Base-by-base conservation (phyloP, 2,888 invertebrate species). In the Pilophorus perplexus region DNA sequence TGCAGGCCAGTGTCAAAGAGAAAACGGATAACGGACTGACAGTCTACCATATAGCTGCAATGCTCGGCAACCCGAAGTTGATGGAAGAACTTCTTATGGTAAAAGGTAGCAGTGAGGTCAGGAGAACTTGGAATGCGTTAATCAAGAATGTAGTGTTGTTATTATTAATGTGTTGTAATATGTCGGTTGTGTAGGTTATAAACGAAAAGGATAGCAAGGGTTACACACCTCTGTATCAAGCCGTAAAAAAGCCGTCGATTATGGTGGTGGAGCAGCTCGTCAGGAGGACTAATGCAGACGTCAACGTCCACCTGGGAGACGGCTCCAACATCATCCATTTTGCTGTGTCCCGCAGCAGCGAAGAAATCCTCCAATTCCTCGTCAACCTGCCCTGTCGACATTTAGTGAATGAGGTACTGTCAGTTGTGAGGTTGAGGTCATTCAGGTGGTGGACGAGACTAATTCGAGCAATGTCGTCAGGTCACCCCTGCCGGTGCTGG, bases 41-140 rank as follows among this genome's bases (percentile, higher is more conserved):
- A 3, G 80, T 82, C 3, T 77, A 83, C 2, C 83, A 83, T 73
- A 78, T 81, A 25, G 82, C 83, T 50, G 82, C 82, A 23, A 77
- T 78, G 2, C 72, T 78, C n/a, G 81, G 80, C 0, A 79, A 81
- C 68, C 42, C 79, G 8, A 80, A 80, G 14, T 78, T 83, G 0
- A 74, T 82, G 1, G 78, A 76, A 44, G 81, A 82, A 76, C 79
- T 83, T 1, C 75, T 82, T 1, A 78, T 80, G 37, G 75, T 80
- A 3, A 33, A 66, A 33, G 80, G 80, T 72, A 79, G 72, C 5
- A 55, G 66, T 20, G 67, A 70, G 70, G n/a, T n/a, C n/a, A n/a
- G n/a, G n/a, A n/a, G n/a, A n/a, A n/a, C n/a, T n/a, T n/a, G n/a
- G n/a, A n/a, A n/a, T n/a, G n/a, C n/a, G n/a, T n/a, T n/a, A n/a